Percentiles rank a stretch among this genome's conserved stretches.
These are phyloP conservation scores for Popillia japonica DNA, from an alignment of 1,140 invertebrate species.

Conservation along the genomic window DNA sequence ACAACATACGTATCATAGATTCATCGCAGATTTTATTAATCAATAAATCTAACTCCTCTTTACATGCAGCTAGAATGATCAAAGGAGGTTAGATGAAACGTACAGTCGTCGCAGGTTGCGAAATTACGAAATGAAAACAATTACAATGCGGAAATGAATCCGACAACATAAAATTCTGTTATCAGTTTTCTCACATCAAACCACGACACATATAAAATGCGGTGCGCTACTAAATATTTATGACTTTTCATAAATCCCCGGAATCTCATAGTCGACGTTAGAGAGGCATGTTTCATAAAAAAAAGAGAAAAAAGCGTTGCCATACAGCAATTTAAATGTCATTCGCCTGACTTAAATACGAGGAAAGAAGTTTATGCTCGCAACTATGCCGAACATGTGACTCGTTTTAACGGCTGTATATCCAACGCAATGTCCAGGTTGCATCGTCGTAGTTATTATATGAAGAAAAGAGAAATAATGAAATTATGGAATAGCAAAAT, in stretches of 20 bases:
- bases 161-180: constrained; percentile 28
- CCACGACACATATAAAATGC: constrained; percentile 26
- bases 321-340: constrained; percentile 42
- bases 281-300: constrained; percentile 37
- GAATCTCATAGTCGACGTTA: constrained; percentile 32
- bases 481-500: no score
- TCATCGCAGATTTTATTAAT: no score
- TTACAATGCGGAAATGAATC: constrained; percentile 25
- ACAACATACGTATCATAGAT: no score
- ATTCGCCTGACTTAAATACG: constrained; percentile 40
- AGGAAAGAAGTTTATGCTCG: constrained; percentile 32
- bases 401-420: no score
- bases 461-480: no score
- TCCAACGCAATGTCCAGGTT: no score
- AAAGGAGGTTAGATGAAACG: no score
- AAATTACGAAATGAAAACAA: constrained; percentile 31
- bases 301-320: no score
- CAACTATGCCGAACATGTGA: constrained; percentile 10
- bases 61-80: no score
- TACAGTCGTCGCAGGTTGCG: not conserved
- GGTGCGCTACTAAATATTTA: constrained; percentile 37
- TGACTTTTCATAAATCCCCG: constrained; percentile 40
- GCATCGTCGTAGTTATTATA: no score
- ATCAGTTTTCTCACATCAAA: constrained; percentile 6
- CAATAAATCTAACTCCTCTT: no score